These are phyloP conservation scores for Columbina picui DNA, from an alignment of 2,113 vertebrate genomes.

Conservation along the genomic window DNA sequence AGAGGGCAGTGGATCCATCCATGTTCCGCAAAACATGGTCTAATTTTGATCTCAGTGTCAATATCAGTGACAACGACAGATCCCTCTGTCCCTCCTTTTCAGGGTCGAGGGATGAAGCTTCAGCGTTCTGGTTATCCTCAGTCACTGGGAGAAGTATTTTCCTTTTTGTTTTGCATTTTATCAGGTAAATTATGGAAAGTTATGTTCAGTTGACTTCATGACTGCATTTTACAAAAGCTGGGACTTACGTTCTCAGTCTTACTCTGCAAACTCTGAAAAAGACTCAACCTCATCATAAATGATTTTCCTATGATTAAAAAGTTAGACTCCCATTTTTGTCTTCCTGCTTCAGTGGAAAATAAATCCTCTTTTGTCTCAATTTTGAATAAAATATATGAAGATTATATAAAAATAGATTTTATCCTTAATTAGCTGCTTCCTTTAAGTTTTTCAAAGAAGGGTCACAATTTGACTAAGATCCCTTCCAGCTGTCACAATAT, in stretches of 20 bases:
- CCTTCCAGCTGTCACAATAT: constrained; percentile 78
- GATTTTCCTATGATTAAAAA: constrained; percentile 10
- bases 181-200: neutral
- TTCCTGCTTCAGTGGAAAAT: constrained; percentile 3
- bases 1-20: neutral
- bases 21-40: neutral
- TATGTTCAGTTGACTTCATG: neutral
- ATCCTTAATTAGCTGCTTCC: constrained; percentile 77
- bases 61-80: neutral
- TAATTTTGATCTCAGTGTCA: neutral
- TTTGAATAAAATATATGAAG: constrained; percentile 67
- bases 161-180: neutral
- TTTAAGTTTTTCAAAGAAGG: constrained; percentile 67
- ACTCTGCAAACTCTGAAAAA: neutral
- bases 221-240: constrained; percentile 38
- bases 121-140: neutral
- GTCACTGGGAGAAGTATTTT: neutral
- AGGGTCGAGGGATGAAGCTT: neutral
- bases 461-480: constrained; percentile 74
- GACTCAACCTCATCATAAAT: neutral
- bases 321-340: neutral
- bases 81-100: neutral
- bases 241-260: neutral
- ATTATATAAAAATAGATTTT: constrained; percentile 65
- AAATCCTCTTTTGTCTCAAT: constrained; percentile 18